A percentile compares a stretch with the other conserved stretches of the same genome.
phyloP scores from a whole-genome alignment of 2,888 invertebrate species.

The Podotricha telesiphe region DNA sequence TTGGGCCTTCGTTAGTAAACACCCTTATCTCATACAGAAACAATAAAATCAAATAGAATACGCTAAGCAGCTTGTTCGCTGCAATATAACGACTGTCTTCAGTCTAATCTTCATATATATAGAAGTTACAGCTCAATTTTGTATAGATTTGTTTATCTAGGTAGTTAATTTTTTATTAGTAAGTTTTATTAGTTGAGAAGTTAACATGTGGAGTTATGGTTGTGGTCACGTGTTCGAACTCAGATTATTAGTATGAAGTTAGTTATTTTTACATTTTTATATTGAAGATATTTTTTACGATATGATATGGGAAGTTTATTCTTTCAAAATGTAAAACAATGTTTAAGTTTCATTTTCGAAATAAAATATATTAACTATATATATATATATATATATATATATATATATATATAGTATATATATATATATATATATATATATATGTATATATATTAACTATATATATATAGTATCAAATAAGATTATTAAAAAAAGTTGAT shows the following conservation, averaged over 20 bases:
- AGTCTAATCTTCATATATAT: conserved; percentile 16
- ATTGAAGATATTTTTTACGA: too few relatives aligned
- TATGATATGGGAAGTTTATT: too few relatives aligned
- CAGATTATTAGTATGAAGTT: neutral
- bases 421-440: too few relatives aligned
- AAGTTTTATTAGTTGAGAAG: neutral
- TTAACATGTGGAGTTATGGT: neutral
- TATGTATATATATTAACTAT: too few relatives aligned
- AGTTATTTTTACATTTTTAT: too few relatives aligned
- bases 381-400: too few relatives aligned
- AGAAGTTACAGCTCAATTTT: conserved; percentile 11
- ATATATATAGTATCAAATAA: too few relatives aligned
- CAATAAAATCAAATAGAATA: conserved; percentile 35
- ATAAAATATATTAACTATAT: too few relatives aligned
- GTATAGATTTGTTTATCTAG: neutral
- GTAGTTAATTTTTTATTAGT: neutral
- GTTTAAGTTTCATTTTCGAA: too few relatives aligned
- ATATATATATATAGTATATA: too few relatives aligned
- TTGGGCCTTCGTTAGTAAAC: neutral
- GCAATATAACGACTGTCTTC: conserved; percentile 23
- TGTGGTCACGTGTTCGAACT: neutral
- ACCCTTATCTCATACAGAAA: conserved; percentile 17
- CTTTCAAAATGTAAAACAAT: too few relatives aligned
- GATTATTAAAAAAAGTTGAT: too few relatives aligned
- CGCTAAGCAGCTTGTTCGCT: conserved; percentile 27